Percentiles rank a stretch among this genome's conserved stretches.
These are phyloP conservation scores for Oscheius onirici DNA, from an alignment of 2,888 invertebrate genomes.

Conservation along the genomic window DNA sequence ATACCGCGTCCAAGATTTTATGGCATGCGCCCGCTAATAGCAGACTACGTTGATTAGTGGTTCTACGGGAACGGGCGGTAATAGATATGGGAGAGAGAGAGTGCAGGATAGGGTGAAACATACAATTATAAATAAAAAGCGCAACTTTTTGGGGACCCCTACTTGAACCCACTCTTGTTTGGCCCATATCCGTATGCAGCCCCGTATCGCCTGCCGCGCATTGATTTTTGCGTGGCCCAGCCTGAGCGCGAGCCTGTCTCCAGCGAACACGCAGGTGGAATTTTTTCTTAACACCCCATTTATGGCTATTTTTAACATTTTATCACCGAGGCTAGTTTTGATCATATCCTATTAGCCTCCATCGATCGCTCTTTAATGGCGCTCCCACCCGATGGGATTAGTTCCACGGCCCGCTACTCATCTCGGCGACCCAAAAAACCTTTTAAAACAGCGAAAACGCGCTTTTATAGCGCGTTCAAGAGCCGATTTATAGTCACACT, in stretches of 20 bases:
- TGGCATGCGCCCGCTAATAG: conserved; percentile 21
- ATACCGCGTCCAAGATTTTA: not conserved
- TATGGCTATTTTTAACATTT: conserved; percentile 3
- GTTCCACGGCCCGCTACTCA: conserved; percentile 11
- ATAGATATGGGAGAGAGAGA: conserved; percentile 8
- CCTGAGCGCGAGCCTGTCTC: conserved; percentile 32
- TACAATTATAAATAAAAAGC: conserved; percentile 4
- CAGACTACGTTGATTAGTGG: conserved; percentile 22
- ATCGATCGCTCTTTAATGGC: conserved; percentile 30
- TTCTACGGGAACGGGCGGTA: not conserved
- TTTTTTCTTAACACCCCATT: conserved; percentile 20
- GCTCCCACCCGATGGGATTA: conserved; percentile 23
- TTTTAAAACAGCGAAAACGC: conserved; percentile 8
- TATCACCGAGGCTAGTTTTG: not conserved
- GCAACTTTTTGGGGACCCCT: conserved; percentile 16
- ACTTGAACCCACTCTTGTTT: conserved; percentile 23
- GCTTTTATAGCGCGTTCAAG: not conserved
- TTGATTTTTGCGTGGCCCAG: conserved; percentile 36
- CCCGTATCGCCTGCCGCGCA: conserved; percentile 36
- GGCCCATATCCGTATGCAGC: conserved; percentile 37
- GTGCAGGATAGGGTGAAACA: not conserved
- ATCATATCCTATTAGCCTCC: conserved; percentile 7
- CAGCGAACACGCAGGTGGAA: conserved; percentile 28
- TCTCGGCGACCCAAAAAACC: conserved; percentile 8
- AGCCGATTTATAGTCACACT: conserved; percentile 19